Base-by-base conservation (phyloP, 2,888 invertebrate species). In the Willowsia nigromaculata region DNA sequence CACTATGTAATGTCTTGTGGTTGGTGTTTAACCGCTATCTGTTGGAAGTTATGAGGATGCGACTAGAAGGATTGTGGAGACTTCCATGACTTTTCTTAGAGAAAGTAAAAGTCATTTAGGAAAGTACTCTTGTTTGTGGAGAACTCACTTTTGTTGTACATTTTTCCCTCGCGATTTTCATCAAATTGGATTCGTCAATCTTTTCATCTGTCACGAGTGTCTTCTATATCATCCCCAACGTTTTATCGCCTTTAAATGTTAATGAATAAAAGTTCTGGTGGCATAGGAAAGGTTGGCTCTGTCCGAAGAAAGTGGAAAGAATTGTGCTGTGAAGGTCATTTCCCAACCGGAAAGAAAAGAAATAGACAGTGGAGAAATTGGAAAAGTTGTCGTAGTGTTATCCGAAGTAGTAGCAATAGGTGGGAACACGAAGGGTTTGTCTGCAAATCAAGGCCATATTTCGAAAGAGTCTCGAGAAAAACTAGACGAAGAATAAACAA, bases 141-240 rank as follows among this genome's bases (percentile, higher is more conserved):
- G n/a, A n/a, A 4, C 7, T 25, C 56, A 56, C 5, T n/a, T n/a
- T 56, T 25, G 2, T 33, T 15, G 27, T 62, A 4, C 30, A 2
- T 62, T 30, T 56, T 22, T 25, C 25, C 22, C 25, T 18, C 53
- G 11, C 5, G 9, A n/a, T n/a, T n/a, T 56, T 25, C 30, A 62
- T 30, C 27, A 25, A 68, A 68, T 68, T 33, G 25, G 40, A 68
- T 68, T 68, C 40, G 13, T 68, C 68, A 68, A 68, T 59, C 27
- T 59, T 59, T 27, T 53, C 6, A 2, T 53, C 53, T 7, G 1
- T 53, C 18, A 18, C 53, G 5, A 5, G 18, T 1, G 18, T 18
- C n/a, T 2, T 18, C 22, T 18, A n/a, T n/a, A n/a, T n/a, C n/a
- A n/a, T n/a, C n/a, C 22, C 53, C 22, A 18, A n/a, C n/a, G n/a